Evolutionary conservation across 2,888 invertebrate species (phyloP).

Genomic region (Chrysina gloriosa): DNA sequence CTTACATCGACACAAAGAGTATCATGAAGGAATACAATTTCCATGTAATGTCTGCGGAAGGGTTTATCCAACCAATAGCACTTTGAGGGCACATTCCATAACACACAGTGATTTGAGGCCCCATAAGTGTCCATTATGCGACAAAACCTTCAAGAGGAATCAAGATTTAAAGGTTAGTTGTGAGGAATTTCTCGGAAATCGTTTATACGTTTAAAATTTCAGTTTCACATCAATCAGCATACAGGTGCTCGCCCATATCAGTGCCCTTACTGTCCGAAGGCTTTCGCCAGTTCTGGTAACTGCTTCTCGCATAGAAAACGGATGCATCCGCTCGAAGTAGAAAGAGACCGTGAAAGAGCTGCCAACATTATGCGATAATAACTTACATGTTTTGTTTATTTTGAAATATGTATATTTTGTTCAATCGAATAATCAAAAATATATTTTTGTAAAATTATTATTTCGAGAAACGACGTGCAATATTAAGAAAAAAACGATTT

Average conservation of each 20-base stretch:
- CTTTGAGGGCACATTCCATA: constrained; percentile 76
- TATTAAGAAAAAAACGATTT: no score
- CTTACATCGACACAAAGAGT: constrained; percentile 73
- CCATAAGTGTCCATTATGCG: constrained; percentile 75
- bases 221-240: constrained; percentile 81
- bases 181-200: not conserved
- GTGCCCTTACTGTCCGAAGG: constrained; percentile 79
- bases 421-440: not conserved
- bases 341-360: constrained; percentile 68
- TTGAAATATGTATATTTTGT: constrained; percentile 7
- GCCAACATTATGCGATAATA: constrained; percentile 69
- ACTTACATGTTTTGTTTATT: not conserved
- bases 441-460: not conserved
- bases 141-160: constrained; percentile 79
- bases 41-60: constrained; percentile 76
- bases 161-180: constrained; percentile 75
- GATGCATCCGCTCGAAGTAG: constrained; percentile 75
- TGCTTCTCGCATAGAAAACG: constrained; percentile 79
- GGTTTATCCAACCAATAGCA: constrained; percentile 77
- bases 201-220: constrained; percentile 50
- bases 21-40: constrained; percentile 70
- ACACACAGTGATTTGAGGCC: constrained; percentile 77
- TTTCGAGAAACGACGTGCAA: no score
- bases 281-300: constrained; percentile 79
- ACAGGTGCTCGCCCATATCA: constrained; percentile 80